Percentiles rank a stretch among this genome's conserved stretches.
Conservation (phyloP, 2,113 vertebrate genomes). For the Siphamia tubifer region DNA sequence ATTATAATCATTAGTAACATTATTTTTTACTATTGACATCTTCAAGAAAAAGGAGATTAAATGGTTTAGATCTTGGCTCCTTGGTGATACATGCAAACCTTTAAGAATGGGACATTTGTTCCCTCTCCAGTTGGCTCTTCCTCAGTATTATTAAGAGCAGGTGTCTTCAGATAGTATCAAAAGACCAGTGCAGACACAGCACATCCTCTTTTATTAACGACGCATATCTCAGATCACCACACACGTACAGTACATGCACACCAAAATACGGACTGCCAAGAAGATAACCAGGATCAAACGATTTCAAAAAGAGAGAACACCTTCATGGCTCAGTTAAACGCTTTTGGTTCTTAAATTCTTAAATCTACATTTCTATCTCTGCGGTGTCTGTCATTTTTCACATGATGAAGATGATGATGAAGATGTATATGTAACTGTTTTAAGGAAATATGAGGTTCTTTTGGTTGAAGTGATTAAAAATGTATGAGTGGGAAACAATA, state of each 20-base stretch:
- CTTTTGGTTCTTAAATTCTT: too few species aligned
- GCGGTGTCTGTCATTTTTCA: too few species aligned
- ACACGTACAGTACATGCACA: too few species aligned
- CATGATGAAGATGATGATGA: too few species aligned
- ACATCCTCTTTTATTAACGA: conserved; percentile 60
- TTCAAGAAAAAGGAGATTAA: background rate
- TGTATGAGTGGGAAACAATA: too few species aligned
- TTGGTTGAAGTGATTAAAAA: too few species aligned
- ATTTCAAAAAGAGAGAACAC: background rate
- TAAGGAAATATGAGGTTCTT: too few species aligned
- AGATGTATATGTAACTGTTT: too few species aligned
- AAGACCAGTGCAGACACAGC: conserved; percentile 40
- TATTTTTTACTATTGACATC: too few species aligned
- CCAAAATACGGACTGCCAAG: conserved; percentile 8
- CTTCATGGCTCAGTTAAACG: background rate
- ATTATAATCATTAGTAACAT: too few species aligned
- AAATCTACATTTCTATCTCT: too few species aligned
- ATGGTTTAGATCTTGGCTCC: background rate
- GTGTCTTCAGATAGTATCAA: conserved; percentile 56
- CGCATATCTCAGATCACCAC: conserved; percentile 39
- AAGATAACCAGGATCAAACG: conserved; percentile 33
- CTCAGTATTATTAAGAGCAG: conserved; percentile 62
- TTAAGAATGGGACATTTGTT: conserved; percentile 41
- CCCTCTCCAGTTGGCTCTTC: conserved; percentile 39
- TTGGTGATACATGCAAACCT: conserved; percentile 12